Conservation (phyloP, 2,113 vertebrate species). For the Cromileptes altivelis region DNA sequence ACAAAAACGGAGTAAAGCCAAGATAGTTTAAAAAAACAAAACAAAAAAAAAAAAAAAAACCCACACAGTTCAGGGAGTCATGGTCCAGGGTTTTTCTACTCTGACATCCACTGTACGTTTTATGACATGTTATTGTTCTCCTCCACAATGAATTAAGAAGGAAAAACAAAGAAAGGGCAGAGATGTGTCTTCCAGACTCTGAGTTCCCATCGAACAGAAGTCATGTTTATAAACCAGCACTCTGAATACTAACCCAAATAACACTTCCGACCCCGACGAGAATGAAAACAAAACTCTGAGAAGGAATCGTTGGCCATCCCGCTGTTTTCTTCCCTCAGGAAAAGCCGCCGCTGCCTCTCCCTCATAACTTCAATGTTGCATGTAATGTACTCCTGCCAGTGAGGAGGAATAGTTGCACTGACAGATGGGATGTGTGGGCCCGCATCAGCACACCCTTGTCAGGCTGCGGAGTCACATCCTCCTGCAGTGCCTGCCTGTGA, state of each 20-base stretch:
- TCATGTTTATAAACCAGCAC: slow-evolving; percentile 55
- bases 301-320: slow-evolving; percentile 4
- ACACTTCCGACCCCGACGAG: slow-evolving; percentile 71
- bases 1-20: slow-evolving; percentile 53
- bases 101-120: slow-evolving; percentile 6
- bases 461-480: slow-evolving; percentile 72
- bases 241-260: slow-evolving; percentile 78
- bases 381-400: slow-evolving; percentile 16
- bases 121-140: slow-evolving; percentile 63
- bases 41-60: background rate
- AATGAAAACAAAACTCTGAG: slow-evolving; percentile 74
- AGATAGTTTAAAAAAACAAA: slow-evolving; percentile 21
- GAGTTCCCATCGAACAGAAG: slow-evolving; percentile 68
- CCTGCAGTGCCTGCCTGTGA: slow-evolving; percentile 71
- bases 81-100: slow-evolving; percentile 22
- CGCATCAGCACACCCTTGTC: slow-evolving; percentile 71
- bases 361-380: slow-evolving; percentile 41
- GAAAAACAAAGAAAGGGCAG: slow-evolving; percentile 20
- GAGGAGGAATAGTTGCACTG: slow-evolving; percentile 54
- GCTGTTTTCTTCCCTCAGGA: slow-evolving; percentile 23
- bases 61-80: slow-evolving; percentile 6
- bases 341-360: slow-evolving; percentile 28
- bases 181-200: slow-evolving; percentile 44
- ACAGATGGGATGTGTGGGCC: slow-evolving; percentile 79
- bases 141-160: slow-evolving; percentile 54